Conservation (phyloP, 1,140 invertebrate species). For the Leptinotarsa texana region DNA sequence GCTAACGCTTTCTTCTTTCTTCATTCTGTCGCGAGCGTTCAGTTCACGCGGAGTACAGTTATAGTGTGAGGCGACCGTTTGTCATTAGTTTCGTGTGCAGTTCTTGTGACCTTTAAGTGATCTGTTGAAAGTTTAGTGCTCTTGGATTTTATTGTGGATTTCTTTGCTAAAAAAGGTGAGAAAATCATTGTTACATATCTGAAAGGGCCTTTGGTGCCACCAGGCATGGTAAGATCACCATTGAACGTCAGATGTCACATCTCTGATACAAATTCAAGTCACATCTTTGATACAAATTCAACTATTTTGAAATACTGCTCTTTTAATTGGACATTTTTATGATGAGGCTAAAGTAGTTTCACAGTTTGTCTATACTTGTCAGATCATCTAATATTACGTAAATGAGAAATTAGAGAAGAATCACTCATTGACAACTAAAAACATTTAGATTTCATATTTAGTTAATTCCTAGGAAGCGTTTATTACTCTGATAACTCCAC, state of each 20-base stretch:
- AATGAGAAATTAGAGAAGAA: too few relatives aligned
- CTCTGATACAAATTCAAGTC: not conserved
- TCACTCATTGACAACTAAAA: too few relatives aligned
- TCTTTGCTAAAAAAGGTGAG: not conserved
- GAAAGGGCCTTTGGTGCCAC: not conserved
- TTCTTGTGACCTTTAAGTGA: not conserved
- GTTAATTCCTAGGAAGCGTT: too few relatives aligned
- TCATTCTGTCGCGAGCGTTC: constrained; percentile 36
- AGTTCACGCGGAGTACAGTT: constrained; percentile 20
- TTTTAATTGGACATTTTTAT: too few relatives aligned
- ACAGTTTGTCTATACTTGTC: too few relatives aligned
- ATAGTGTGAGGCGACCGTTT: not conserved
- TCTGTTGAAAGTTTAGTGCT: constrained; percentile 3
- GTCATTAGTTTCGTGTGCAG: constrained; percentile 1
- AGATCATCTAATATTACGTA: too few relatives aligned
- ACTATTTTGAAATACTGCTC: too few relatives aligned
- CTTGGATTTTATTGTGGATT: constrained; percentile 1
- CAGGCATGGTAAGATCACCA: not conserved
- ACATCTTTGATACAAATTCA: not conserved
- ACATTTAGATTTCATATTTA: too few relatives aligned
- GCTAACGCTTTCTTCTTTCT: constrained; percentile 37
- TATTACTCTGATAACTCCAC: too few relatives aligned
- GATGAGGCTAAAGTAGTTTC: too few relatives aligned
- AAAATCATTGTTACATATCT: not conserved
- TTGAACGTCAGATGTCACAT: not conserved